A percentile compares a stretch with the other conserved stretches of the same genome.
Evolutionary conservation across 2,797 vertebrate species (phyloP).

Genomic region (Pantherophis alleghaniensis): DNA sequence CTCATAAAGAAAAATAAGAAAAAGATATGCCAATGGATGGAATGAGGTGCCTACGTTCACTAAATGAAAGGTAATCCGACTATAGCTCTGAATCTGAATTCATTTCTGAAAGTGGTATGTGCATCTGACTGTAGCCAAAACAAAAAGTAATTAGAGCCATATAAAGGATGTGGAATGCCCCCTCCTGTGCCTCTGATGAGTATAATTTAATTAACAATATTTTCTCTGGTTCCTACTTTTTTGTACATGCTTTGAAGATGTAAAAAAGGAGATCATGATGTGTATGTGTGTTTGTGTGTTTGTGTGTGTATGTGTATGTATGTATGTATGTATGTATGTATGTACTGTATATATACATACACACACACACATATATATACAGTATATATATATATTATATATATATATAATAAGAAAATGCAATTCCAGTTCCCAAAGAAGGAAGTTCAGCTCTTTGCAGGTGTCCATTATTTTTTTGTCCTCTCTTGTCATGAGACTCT

Average conservation of each 20-base stretch:
- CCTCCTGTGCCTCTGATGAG: slow-evolving; percentile 7
- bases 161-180: slow-evolving; percentile 6
- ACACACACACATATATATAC: too few relatives aligned
- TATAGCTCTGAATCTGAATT: neutral
- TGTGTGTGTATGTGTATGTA: too few relatives aligned
- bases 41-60: neutral
- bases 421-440: slow-evolving; percentile 59
- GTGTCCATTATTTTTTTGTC: slow-evolving; percentile 66
- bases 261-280: slow-evolving; percentile 44
- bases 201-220: neutral
- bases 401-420: slow-evolving; percentile 37
- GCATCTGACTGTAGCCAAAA: neutral
- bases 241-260: slow-evolving; percentile 13
- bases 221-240: slow-evolving; percentile 24
- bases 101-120: neutral
- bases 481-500: slow-evolving; percentile 61
- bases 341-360: too few relatives aligned
- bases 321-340: too few relatives aligned
- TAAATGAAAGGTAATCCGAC: neutral
- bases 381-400: too few relatives aligned
- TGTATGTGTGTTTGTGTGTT: neutral
- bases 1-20: neutral
- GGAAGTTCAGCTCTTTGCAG: slow-evolving; percentile 64
- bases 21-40: neutral
- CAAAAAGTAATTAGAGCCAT: neutral